Evolutionary conservation across 2,797 vertebrate species (phyloP), one percentile per base, ranked within the genome.

Genomic region (Lepilemur ruficaudatus): DNA sequence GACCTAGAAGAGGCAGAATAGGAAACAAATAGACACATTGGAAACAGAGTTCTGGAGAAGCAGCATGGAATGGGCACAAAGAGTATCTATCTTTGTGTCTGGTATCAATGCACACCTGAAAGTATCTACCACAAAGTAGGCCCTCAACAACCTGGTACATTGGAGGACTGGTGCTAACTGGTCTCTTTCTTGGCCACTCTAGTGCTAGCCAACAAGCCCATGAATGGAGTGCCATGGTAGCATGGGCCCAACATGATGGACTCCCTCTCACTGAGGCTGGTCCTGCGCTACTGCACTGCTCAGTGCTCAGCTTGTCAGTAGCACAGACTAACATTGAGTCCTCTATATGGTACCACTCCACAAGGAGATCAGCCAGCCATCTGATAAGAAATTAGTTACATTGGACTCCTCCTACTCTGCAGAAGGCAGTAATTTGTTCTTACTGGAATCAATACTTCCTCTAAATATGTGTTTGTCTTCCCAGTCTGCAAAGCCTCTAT

Each of bases 191-290:
- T 75, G 70, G 70, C 43, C 43, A n/a, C 25, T 9, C 13, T 5
- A 50, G 14, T 52, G 22, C n/a, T 13, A 32, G 63, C 25, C 8
- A 13, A 5, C 38, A 52, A 52, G 18, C 57, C n/a, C 1, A 1
- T 55, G 57, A 41, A 43, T 8, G 22, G 57, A 50, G 28, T 13
- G 5, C 43, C 12, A 4, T 8, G 32, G 41, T 15, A 35, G 38
- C n/a, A n/a, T 30, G 14, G 75, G 20, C 83, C 41, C 43, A 38
- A 0, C 14, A 25, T 30, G 13, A 1, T 7, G 32, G 48, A 1
- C 85, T 59, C n/a, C 22, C 15, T 41, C 28, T 67, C 83, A 22
- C 30, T 32, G 28, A 17, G 15, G 50, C 59, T 52, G 41, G 9
- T 35, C 10, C 70, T 23, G 20, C n/a, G 3, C 73, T 70, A 4